Evolutionary conservation across 2,797 vertebrate species (phyloP).

Genomic region (Ctenochaetus hawaiiensis): DNA sequence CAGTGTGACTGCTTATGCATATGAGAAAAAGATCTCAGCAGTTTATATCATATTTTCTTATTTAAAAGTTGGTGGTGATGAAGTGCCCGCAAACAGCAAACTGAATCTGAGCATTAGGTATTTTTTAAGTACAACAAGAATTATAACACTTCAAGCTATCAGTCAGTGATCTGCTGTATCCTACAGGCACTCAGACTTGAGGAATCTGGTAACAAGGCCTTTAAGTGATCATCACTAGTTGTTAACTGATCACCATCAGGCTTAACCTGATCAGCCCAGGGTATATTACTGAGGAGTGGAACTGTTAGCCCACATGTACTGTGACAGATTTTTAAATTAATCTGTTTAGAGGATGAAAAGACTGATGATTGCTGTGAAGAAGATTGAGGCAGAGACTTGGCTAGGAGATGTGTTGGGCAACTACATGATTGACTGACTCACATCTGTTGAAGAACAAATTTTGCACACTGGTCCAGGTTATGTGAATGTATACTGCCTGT

Average conservation of each 20-base stretch:
- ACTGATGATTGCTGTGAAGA: background rate
- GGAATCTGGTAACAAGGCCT: background rate
- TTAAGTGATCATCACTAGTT: background rate
- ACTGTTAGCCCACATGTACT: no score
- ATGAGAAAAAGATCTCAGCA: background rate
- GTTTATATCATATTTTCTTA: background rate
- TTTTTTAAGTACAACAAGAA: background rate
- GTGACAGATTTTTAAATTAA: no score
- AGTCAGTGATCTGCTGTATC: background rate
- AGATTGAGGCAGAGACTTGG: background rate
- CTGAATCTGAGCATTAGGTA: background rate
- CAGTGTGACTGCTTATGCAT: background rate
- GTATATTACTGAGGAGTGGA: no score
- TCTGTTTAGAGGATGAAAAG: background rate
- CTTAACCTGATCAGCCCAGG: background rate
- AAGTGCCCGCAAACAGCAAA: background rate
- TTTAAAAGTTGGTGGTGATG: background rate
- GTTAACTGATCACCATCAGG: background rate
- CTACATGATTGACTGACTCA: background rate
- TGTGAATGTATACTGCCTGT: background rate
- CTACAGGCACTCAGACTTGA: background rate
- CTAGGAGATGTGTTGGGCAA: background rate
- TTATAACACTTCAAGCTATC: background rate
- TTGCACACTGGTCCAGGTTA: background rate
- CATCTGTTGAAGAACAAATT: constrained; percentile 2